Evolutionary conservation across 2,888 invertebrate species (phyloP), one percentile per base, ranked within the genome.

Genomic region (Mechanitis messenoides): DNA sequence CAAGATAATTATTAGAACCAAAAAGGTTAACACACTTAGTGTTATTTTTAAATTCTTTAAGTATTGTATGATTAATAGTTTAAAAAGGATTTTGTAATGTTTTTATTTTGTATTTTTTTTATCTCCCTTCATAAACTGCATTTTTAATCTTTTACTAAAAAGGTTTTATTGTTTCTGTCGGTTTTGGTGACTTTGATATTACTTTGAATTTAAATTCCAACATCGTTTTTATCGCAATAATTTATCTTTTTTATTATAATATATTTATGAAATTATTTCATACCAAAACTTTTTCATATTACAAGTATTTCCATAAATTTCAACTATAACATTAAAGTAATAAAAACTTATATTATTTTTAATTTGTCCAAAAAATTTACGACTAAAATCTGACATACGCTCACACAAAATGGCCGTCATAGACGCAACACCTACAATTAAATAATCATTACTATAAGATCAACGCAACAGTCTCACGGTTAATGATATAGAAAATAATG

Each of bases 401-500:
- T 45, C 45, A 45, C 47, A 42, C 55, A 53, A 60, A 60, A 65
- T 60, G 59, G 58, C 61, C 11, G 58, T 35, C 58, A 55, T 33
- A 59, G 50, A 50, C 11, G 50, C 50, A 50, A 50, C 50, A 46
- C 38, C 31, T 59, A 54, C 63, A 63, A 67, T 67, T 67, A 67
- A 65, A 67, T 67, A 59, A 65, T 63, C 63, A 65, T 67, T 63
- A 67, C 61, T 67, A 63, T 60, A 63, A 59, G 50, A 61, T 55
- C 35, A 60, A 57, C 62, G 59, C 59, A 62, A 56, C 47, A 61
- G 61, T 66, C 66, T 66, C 63, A 66, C 63, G 66, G 55, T 56
- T 56, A 42, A 63, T 61, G 53, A 60, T 63, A 63, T 61, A 31
- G 53, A 66, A 66, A 63, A 59, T 59, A 45, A 42, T 53, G 56